Percentiles rank a stretch among this genome's conserved stretches.
phyloP scores from a whole-genome alignment of 2,797 vertebrate genomes.

The Malacoctenus gilli region DNA sequence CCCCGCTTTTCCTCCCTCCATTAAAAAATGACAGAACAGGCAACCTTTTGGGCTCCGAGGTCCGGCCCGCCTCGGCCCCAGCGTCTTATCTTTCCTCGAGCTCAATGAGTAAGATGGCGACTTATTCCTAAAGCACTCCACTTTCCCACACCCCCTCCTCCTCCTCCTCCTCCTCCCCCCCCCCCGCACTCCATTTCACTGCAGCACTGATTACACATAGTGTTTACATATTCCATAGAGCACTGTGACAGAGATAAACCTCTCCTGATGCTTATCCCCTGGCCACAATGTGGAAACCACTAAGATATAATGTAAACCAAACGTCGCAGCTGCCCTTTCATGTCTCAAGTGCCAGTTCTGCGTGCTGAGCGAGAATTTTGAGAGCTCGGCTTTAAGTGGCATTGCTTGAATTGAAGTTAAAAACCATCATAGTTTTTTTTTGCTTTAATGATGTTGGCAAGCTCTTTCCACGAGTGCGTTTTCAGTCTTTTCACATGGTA shows the following conservation, averaged over 20 bases:
- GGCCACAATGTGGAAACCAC: slow-evolving; percentile 80
- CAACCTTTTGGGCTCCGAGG: slow-evolving; percentile 1
- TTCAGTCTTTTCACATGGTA: slow-evolving; percentile 22
- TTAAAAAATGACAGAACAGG: not conserved
- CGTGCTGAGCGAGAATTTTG: slow-evolving; percentile 63
- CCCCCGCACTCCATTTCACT: slow-evolving; percentile 57
- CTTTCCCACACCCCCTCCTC: slow-evolving; percentile 53
- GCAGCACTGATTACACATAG: slow-evolving; percentile 73
- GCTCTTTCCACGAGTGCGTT: slow-evolving; percentile 24
- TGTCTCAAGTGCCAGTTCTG: slow-evolving; percentile 78
- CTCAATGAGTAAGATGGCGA: slow-evolving; percentile 58
- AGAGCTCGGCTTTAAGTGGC: slow-evolving; percentile 64
- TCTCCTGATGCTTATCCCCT: slow-evolving; percentile 82
- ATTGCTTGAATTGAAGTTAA: slow-evolving; percentile 53
- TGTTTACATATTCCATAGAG: slow-evolving; percentile 84
- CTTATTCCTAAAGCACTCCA: slow-evolving; percentile 62
- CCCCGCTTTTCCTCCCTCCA: not conserved
- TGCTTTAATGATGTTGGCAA: slow-evolving; percentile 27
- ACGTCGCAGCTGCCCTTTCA: slow-evolving; percentile 76
- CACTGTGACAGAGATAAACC: slow-evolving; percentile 80
- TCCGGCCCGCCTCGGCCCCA: slow-evolving; percentile 30
- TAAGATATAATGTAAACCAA: slow-evolving; percentile 82
- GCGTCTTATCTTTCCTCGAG: slow-evolving; percentile 49
- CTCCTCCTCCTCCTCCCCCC: slow-evolving; percentile 14
- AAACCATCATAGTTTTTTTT: slow-evolving; percentile 21